Base-by-base conservation (phyloP, 2,888 invertebrate species). In the Unio pictorum region DNA sequence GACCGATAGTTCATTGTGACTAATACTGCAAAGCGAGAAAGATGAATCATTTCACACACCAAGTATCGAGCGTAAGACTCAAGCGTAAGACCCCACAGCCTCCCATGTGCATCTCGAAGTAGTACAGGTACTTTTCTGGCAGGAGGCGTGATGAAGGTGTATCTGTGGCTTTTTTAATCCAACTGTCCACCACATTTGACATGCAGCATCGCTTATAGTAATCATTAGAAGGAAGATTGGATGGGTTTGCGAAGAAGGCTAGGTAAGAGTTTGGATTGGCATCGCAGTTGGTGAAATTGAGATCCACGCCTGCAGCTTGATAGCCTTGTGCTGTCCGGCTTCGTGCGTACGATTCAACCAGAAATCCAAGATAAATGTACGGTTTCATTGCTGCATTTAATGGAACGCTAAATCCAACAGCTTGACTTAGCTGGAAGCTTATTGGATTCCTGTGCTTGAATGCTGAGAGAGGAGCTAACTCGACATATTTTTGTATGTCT, bases 101-200 rank as follows among this genome's bases (percentile, higher is more conserved):
- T 45, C 66, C 66, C 59, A 66, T 58, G 45, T 66, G 66, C 66
- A 66, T 66, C 58, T 66, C 66, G 59, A n/a, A 66, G 58, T 56
- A 17, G 66, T 59, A 66, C 58, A n/a, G 59, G 59, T 23, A 66
- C 4, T 58, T 7, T 17, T 58, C 45, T 3, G 66, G 66, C 60
- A 66, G 30, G 17, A 59, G 20, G 18, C 66, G 34, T 7, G 23
- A 20, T 23, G 17, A 7, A 3, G 66, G 59, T 8, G 45, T n/a
- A 18, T 15, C 3, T 54, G 57, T 58, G 3, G 66, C 66, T 11
- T 2, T 6, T 18, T 30, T 59, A 15, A 66, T 59, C 66, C 66
- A 66, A 45, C 7, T 56, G 20, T 54, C 59, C 66, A 66, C 59
- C 8, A 58, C 15, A 4, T 6, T 23, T 20, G 17, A 45, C 20